phyloP scores from a whole-genome alignment of 2,113 vertebrate species.

The Pelusios castaneus region DNA sequence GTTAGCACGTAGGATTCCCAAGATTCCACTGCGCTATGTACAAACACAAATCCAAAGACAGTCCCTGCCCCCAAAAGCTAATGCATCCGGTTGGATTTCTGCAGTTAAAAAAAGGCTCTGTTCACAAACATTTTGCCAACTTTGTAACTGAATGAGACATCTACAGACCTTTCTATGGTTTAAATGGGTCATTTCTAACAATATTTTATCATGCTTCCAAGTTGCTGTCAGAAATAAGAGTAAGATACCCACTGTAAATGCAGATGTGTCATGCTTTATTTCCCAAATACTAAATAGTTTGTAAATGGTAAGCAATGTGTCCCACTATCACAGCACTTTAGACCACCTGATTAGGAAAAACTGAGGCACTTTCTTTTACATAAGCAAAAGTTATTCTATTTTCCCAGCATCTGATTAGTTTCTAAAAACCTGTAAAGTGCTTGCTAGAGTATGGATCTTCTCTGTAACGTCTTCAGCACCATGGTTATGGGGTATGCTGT shows the following conservation, averaged over 20 bases:
- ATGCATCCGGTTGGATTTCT: background rate
- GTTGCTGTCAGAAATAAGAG: background rate
- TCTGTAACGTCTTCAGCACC: slow-evolving; percentile 79
- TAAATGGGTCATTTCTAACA: background rate
- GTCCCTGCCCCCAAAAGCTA: background rate
- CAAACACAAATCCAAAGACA: background rate
- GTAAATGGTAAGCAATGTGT: background rate
- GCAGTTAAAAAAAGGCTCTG: background rate
- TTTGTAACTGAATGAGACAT: background rate
- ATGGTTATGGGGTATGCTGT: slow-evolving; percentile 47
- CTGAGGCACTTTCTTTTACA: background rate
- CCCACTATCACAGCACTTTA: background rate
- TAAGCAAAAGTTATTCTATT: background rate
- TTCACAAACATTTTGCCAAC: background rate
- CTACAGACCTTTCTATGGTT: rapidly evolving
- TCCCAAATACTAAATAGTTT: background rate
- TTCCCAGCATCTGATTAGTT: background rate
- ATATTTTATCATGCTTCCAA: background rate
- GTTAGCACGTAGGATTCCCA: background rate
- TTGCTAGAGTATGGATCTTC: slow-evolving; percentile 91
- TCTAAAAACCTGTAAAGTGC: slow-evolving; percentile 88
- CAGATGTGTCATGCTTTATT: background rate
- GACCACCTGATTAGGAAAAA: background rate
- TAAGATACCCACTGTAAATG: background rate
- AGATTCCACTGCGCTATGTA: background rate